These are phyloP conservation scores for Diplodus puntazzo DNA, from an alignment of 2,797 vertebrate genomes.

Conservation along the genomic window DNA sequence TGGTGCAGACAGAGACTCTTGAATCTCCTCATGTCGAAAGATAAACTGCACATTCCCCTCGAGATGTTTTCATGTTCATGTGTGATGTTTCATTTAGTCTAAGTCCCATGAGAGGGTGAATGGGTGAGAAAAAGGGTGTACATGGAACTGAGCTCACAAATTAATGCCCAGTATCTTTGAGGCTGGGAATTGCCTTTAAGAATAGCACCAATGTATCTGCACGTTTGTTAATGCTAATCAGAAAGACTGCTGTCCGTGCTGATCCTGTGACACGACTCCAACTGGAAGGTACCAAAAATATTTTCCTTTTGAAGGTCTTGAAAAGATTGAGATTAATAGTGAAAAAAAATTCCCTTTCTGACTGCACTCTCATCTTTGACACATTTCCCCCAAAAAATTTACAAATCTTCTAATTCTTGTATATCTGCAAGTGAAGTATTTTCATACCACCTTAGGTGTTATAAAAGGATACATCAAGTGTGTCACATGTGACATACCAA, in stretches of 20 bases:
- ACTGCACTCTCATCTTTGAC: not conserved
- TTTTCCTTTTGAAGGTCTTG: not conserved
- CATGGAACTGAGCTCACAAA: not conserved
- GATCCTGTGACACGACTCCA: not conserved
- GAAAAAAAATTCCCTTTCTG: not conserved
- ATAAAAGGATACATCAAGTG: not conserved
- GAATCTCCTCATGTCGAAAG: not conserved
- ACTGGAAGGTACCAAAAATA: not conserved
- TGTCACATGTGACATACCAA: not conserved
- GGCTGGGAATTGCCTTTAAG: not conserved
- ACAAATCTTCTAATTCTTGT: not conserved
- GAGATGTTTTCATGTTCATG: conserved; percentile 11
- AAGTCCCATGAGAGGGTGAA: not conserved
- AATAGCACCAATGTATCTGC: not conserved
- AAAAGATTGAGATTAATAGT: not conserved
- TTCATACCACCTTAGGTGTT: not conserved
- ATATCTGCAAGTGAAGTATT: not conserved
- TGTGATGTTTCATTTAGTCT: conserved; percentile 2
- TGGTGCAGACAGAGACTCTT: not conserved
- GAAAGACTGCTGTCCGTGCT: not conserved
- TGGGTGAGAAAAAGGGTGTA: not conserved
- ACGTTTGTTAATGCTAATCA: not conserved
- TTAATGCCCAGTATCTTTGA: not conserved
- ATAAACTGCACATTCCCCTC: not conserved
- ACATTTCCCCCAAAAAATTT: not conserved